Base-by-base conservation (phyloP, 2,888 invertebrate genomes). In the Drosophila testacea region DNA sequence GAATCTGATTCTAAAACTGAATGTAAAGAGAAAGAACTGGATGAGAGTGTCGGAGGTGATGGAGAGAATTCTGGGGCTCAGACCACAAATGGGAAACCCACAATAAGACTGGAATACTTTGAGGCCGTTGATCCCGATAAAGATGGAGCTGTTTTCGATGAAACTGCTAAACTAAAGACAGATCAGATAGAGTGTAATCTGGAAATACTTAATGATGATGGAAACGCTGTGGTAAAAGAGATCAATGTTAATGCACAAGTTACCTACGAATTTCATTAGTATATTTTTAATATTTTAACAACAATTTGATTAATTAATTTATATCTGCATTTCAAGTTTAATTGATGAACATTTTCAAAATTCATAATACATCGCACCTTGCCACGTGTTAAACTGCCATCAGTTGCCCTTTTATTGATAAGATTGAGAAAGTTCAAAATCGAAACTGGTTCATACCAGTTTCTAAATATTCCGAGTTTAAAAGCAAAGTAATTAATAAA, bases 171-270 rank as follows among this genome's bases (percentile, higher is more conserved):
- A 6, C 11, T 88, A 0, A 74, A 86, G 32, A 76, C 80, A 6
- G 71, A 79, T 7, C 46, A 85, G 54, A 76, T 87, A 11, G 83
- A 88, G 42, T 90, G 90, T 28, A 87, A 81, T 55, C 69, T 91
- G 34, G 83, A 91, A 63, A 82, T 91, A 27, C 62, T 90, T 1
- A 80, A 66, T 51, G 83, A 83, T 10, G 76, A 82, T 50, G 90
- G 79, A 38, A 79, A 85, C 42, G 42, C 73, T n/a, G 63, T 88
- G 1, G 63, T 89, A 4, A 51, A 90, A 7, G 77, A 86, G 46
- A 73, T 90, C 4, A 82, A 74, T 22, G 89, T 91, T 28, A 83
- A 78, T 65, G 91, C 91, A 4, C 77, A 90, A 52, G 64, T 90
- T 11, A 79, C 79, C 38, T 90, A 80, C 61, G 77, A 83, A 56